phyloP scores from a whole-genome alignment of 1,140 invertebrate genomes.

The Drosophila asahinai region DNA sequence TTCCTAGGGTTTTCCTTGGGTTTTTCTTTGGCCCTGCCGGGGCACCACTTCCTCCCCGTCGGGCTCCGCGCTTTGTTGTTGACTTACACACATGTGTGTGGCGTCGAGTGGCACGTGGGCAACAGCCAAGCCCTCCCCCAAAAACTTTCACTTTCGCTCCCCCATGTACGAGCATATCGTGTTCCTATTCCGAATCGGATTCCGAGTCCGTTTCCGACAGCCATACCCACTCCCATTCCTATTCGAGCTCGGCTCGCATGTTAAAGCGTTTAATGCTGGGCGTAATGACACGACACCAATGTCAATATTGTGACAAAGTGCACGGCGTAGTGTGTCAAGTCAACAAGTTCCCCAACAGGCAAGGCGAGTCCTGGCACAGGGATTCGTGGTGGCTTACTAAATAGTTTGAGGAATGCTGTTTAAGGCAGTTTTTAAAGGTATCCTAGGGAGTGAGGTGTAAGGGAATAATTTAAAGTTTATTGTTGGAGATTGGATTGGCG shows the following conservation, averaged over 20 bases:
- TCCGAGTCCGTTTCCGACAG: conserved; percentile 5
- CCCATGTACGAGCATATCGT: conserved; percentile 11
- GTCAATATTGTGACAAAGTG: conserved; percentile 74
- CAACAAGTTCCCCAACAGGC: conserved; percentile 65
- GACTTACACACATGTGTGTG: conserved; percentile 46
- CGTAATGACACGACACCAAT: conserved; percentile 82
- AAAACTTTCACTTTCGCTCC: conserved; percentile 27
- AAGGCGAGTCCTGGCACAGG: conserved; percentile 1
- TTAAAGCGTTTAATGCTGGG: conserved; percentile 75
- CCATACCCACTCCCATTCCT: conserved; percentile 12
- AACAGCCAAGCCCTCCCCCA: conserved; percentile 8
- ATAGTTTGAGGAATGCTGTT: neutral
- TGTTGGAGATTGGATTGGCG: too few relatives aligned
- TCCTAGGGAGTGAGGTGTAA: neutral
- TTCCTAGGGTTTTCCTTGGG: conserved; percentile 50
- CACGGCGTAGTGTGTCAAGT: conserved; percentile 68
- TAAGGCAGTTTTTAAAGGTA: conserved; percentile 2
- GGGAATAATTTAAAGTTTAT: too few relatives aligned
- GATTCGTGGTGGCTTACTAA: conserved; percentile 2
- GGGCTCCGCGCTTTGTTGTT: conserved; percentile 26
- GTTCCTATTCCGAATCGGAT: conserved; percentile 25
- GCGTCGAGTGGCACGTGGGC: conserved; percentile 51
- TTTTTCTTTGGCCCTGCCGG: neutral
- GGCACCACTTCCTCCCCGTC: neutral
- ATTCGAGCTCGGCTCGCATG: conserved; percentile 57